Percentiles rank a stretch among this genome's conserved stretches.
Evolutionary conservation across 2,797 vertebrate genomes (phyloP).

Genomic region (Rousettus madagascariensis): DNA sequence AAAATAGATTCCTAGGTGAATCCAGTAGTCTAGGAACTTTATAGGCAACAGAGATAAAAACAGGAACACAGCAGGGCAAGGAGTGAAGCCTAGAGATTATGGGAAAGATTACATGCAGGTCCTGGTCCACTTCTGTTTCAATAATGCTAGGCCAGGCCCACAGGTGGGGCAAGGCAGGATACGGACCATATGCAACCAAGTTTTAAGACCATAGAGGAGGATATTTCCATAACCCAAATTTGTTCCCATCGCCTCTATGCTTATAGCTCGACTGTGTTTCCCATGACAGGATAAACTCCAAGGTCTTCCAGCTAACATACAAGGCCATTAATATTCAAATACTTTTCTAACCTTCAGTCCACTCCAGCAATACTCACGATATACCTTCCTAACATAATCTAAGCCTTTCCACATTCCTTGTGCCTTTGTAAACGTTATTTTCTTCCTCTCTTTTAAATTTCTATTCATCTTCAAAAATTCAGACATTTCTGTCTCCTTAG

Average conservation of each 20-base stretch:
- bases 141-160: neutral
- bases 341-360: neutral
- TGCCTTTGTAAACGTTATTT: neutral
- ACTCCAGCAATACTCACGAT: neutral
- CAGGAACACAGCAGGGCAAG: neutral
- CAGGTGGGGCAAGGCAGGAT: neutral
- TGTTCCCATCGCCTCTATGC: neutral
- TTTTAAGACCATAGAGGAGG: neutral
- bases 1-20: neutral
- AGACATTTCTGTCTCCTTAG: neutral
- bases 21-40: neutral
- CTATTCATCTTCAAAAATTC: neutral
- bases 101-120: neutral
- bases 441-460: neutral
- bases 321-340: neutral
- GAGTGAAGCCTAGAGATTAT: neutral
- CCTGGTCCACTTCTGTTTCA: neutral
- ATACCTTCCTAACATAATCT: neutral
- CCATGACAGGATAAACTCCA: neutral
- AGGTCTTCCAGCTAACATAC: neutral
- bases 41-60: neutral
- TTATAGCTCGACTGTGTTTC: neutral
- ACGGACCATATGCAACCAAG: neutral
- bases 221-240: neutral
- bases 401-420: neutral